phyloP scores from a whole-genome alignment of 2,888 invertebrate genomes.

The Limnephilus rhombicus region DNA sequence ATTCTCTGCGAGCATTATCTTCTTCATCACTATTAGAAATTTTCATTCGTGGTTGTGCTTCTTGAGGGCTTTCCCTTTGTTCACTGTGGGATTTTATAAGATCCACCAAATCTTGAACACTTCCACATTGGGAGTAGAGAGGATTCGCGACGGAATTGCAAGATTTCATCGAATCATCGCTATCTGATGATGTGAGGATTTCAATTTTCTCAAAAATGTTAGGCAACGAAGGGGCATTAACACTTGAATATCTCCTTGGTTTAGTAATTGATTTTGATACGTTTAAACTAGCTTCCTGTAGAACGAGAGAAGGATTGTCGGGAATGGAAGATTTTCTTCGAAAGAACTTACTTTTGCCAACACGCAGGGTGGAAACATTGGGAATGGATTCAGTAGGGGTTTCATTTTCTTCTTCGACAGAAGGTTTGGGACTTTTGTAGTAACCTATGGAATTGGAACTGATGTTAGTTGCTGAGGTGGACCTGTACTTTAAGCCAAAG shows the following conservation, averaged over 20 bases:
- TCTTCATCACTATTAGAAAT: conserved; percentile 15
- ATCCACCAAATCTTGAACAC: conserved; percentile 30
- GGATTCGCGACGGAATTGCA: conserved; percentile 52
- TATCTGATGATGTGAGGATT: conserved; percentile 14
- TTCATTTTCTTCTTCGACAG: neutral
- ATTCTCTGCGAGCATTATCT: neutral
- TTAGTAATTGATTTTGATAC: conserved; percentile 30
- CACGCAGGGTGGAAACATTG: conserved; percentile 52
- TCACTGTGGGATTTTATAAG: conserved; percentile 14
- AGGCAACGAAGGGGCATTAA: conserved; percentile 46
- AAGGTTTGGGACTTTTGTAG: conserved; percentile 15
- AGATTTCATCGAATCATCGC: conserved; percentile 52
- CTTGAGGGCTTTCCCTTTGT: neutral
- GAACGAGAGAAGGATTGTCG: conserved; percentile 9
- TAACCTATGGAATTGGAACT: conserved; percentile 47
- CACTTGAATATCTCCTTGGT: neutral
- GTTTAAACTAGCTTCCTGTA: conserved; percentile 30
- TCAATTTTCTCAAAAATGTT: conserved; percentile 48
- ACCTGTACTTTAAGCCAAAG: conserved; percentile 76
- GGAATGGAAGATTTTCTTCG: conserved; percentile 47
- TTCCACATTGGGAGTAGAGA: conserved; percentile 49
- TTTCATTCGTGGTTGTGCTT: neutral
- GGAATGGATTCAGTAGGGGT: neutral
- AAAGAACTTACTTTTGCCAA: conserved; percentile 63
- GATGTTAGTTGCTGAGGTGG: conserved; percentile 70